Percentiles rank a stretch among this genome's conserved stretches.
Conservation (phyloP, 2,797 vertebrate genomes). For the Diglossa cyanea region DNA sequence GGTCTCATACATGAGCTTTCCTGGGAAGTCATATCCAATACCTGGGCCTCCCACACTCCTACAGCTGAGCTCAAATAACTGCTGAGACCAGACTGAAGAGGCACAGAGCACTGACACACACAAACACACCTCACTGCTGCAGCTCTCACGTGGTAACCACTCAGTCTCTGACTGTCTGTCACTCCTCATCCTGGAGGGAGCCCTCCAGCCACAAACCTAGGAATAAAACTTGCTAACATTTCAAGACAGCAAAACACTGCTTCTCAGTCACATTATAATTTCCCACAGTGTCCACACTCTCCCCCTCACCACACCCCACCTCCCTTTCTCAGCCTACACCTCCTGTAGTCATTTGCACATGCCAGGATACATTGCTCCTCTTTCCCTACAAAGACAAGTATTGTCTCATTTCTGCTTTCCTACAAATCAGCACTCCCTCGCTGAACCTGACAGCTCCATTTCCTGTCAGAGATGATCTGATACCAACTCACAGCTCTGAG, state of each 20-base stretch:
- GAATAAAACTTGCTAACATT: not conserved
- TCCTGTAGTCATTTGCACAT: not conserved
- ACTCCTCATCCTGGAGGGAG: not conserved
- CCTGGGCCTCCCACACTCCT: not conserved
- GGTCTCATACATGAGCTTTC: not conserved
- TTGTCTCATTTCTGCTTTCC: not conserved
- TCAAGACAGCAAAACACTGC: not conserved
- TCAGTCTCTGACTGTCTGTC: not conserved
- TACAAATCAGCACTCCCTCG: not conserved
- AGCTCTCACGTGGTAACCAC: not conserved
- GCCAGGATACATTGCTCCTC: not conserved
- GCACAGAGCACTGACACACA: not conserved
- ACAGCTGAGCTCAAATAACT: fast-evolving
- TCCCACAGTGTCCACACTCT: not conserved
- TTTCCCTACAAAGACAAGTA: not conserved
- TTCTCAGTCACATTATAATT: not conserved
- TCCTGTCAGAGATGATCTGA: not conserved
- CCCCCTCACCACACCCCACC: not conserved
- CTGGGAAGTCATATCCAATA: not conserved
- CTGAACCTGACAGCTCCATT: not conserved
- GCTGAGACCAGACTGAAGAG: not conserved
- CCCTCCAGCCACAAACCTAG: not conserved
- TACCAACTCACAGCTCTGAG: not conserved
- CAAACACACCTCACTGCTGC: not conserved
- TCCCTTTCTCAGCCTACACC: not conserved